Base-by-base conservation (phyloP, 92 coral and sea anemone species). In the Palythoa heliodiscus region DNA sequence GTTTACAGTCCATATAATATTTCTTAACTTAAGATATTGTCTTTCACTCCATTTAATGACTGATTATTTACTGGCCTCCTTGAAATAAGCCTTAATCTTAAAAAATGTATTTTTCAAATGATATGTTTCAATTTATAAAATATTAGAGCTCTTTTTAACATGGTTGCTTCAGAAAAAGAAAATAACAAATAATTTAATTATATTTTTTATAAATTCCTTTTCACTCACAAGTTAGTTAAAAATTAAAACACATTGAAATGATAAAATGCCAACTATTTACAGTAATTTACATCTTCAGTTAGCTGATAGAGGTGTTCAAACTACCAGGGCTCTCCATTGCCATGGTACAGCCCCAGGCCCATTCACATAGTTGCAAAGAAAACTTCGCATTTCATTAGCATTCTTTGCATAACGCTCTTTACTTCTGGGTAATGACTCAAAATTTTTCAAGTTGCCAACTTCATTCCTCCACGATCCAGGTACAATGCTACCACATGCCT, bases 341-440 rank as follows among this genome's bases (percentile, higher is more conserved):
- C 93, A 90, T 37, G 93, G 93, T 16, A 91, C 83, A 79, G 88
- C 91, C 48, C 91, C 93, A 67, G 89, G 85, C 2, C 93, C 89
- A 91, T 85, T 91, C 13, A 88, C 60, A 74, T 88, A 89, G 73
- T 82, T 66, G 76, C 90, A 91, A 66, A 91, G 80, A 5, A 20
- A 63, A 72, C 87, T 86, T 80, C 94, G 83, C 88, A 91, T 78
- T 25, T 75, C 88, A 50, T 86, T 86, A 25, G 92, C 94, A 29
- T 86, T 83, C 61, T 54, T 55, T 19, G 86, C 66, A 60, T 86
- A 92, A 60, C 92, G 71, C 47, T 92, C 88, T 84, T 89, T 91
- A 57, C 88, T 54, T 54, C 8, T 54, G 17, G 60, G 60, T 54
- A 54, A 54, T 10, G 60, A 10, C 8, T 54, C 60, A 54, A 54